Evolutionary conservation across 2,888 invertebrate genomes (phyloP).

Genomic region (Vanessa cardui): DNA sequence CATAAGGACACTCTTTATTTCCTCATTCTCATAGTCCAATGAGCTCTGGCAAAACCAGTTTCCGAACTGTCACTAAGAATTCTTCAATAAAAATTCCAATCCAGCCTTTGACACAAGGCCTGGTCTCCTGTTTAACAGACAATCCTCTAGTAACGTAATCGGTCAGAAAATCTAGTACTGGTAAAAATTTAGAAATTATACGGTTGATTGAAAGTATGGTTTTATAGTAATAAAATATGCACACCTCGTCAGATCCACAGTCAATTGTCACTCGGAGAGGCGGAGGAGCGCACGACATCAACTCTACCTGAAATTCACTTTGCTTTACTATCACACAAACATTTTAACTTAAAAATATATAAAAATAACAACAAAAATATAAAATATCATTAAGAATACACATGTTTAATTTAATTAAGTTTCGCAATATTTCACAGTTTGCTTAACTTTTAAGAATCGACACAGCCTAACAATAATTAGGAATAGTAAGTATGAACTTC

Average conservation of each 20-base stretch:
- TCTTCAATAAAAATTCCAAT: no score
- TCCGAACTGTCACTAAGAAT: no score
- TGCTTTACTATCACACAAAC: slow-evolving; percentile 35
- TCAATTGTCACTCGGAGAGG: slow-evolving; percentile 68
- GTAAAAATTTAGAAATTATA: neutral
- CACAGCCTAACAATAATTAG: neutral
- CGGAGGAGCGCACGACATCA: slow-evolving; percentile 48
- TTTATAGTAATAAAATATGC: slow-evolving; percentile 18
- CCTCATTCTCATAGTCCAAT: no score
- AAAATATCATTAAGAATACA: neutral
- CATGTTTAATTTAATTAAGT: neutral
- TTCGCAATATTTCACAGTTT: neutral
- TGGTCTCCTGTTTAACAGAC: no score
- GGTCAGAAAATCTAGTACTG: no score
- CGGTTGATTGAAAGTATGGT: neutral
- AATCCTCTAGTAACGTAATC: no score
- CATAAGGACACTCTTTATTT: no score
- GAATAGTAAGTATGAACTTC: neutral
- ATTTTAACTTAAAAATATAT: neutral
- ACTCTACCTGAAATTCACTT: slow-evolving; percentile 39
- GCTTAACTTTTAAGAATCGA: neutral
- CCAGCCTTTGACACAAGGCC: no score
- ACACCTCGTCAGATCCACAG: slow-evolving; percentile 67
- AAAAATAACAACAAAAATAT: neutral
- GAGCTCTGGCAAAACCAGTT: no score